Percentiles rank a stretch among this genome's conserved stretches.
Evolutionary conservation across 2,113 vertebrate species (phyloP).

Genomic region (Stigmatopora argus): DNA sequence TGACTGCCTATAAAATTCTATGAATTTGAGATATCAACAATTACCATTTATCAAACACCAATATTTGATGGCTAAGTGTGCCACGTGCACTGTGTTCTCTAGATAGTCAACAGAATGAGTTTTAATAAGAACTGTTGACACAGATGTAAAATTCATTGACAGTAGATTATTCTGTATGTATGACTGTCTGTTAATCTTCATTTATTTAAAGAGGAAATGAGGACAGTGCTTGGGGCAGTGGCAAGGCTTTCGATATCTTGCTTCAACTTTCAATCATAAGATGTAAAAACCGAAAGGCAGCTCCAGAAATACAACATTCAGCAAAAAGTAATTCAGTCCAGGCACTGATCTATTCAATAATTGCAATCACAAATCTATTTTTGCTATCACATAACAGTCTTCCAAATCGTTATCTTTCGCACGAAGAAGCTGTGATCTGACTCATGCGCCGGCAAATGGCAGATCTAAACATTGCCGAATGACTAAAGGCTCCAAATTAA

Average conservation of each 20-base stretch:
- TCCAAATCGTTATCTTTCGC: background rate
- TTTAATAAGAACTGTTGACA: constrained; percentile 1
- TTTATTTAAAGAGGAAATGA: constrained; percentile 62
- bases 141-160: constrained; percentile 39
- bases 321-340: background rate
- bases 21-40: no score
- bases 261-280: constrained; percentile 13
- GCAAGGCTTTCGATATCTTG: constrained; percentile 19
- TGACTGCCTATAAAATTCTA: background rate
- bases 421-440: background rate
- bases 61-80: background rate
- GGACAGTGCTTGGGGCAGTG: constrained; percentile 48
- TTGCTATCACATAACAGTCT: background rate
- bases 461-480: constrained; percentile 9
- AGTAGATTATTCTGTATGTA: constrained; percentile 26
- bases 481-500: constrained; percentile 28
- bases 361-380: background rate
- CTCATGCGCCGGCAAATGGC: constrained; percentile 12
- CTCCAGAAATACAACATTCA: background rate
- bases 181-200: constrained; percentile 46
- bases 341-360: background rate
- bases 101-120: background rate
- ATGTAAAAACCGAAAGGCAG: background rate
- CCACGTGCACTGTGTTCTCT: background rate
- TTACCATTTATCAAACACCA: no score